A percentile compares a stretch with the other conserved stretches of the same genome.
Evolutionary conservation across 2,797 vertebrate species (phyloP).

Genomic region (Strix occidentalis): DNA sequence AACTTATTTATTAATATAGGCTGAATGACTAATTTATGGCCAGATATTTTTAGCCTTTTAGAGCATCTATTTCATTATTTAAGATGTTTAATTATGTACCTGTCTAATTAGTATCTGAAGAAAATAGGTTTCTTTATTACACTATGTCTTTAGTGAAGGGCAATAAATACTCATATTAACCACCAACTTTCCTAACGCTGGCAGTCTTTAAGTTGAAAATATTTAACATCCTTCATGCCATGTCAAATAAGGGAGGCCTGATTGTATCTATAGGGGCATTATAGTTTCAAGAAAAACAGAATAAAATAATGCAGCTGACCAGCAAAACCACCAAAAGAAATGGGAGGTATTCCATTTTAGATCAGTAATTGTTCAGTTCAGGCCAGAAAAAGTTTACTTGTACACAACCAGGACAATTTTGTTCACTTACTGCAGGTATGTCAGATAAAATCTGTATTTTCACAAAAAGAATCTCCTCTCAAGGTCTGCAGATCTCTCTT

Average conservation of each 20-base stretch:
- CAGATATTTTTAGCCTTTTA: conserved; percentile 71
- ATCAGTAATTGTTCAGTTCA: neutral
- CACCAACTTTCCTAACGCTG: neutral
- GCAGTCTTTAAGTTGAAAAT: neutral
- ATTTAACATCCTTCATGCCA: neutral
- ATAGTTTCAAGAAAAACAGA: neutral
- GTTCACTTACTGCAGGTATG: neutral
- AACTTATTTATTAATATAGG: conserved; percentile 75
- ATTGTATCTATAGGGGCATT: neutral
- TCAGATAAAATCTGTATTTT: conserved; percentile 23
- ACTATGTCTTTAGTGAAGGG: conserved; percentile 4
- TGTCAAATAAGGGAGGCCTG: neutral
- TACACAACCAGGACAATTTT: neutral
- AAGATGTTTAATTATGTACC: conserved; percentile 68
- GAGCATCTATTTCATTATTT: conserved; percentile 74
- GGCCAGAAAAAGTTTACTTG: neutral
- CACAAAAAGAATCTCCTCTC: neutral
- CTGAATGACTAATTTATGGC: conserved; percentile 76
- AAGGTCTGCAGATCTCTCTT: neutral
- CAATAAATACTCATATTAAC: neutral
- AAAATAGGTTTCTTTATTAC: conserved; percentile 58
- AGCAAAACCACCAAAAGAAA: neutral
- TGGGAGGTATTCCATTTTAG: neutral
- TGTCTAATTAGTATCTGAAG: conserved; percentile 73
- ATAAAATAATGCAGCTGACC: neutral